Percentiles rank a stretch among this genome's conserved stretches.
Evolutionary conservation across 2,113 vertebrate genomes (phyloP).

Genomic region (Murina feae): DNA sequence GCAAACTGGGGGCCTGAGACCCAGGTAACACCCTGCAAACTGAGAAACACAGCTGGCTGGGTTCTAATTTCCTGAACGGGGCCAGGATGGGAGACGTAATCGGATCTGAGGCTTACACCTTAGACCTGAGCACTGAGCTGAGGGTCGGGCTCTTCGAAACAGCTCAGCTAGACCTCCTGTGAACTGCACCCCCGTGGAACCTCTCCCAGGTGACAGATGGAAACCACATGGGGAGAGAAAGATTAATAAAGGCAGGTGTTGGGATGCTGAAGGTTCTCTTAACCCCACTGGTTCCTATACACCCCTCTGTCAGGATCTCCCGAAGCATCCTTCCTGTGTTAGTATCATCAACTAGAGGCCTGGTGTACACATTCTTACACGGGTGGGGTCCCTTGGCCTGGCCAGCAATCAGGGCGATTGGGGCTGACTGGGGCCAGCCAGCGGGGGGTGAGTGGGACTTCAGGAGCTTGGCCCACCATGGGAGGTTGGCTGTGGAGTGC

Average conservation of each 20-base stretch:
- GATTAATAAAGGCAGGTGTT: constrained; percentile 72
- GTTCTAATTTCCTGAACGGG: constrained; percentile 75
- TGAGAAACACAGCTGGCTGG: constrained; percentile 17
- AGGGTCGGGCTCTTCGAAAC: constrained; percentile 76
- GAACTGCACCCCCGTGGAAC: constrained; percentile 62
- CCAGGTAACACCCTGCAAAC: constrained; percentile 39
- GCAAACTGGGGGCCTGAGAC: neutral
- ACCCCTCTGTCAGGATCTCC: constrained; percentile 21
- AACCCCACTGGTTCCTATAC: neutral
- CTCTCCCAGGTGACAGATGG: constrained; percentile 71
- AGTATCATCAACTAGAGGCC: too few relatives aligned
- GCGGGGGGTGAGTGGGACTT: fast-evolving
- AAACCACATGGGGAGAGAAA: constrained; percentile 77
- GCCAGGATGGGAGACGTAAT: constrained; percentile 69
- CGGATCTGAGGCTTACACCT: constrained; percentile 72
- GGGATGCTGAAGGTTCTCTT: constrained; percentile 55
- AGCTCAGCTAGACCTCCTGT: constrained; percentile 76
- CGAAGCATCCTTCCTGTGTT: neutral
- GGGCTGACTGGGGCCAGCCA: too few relatives aligned
- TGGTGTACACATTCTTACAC: too few relatives aligned
- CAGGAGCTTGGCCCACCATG: too few relatives aligned
- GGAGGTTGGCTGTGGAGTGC: too few relatives aligned
- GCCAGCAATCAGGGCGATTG: too few relatives aligned
- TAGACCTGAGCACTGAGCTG: constrained; percentile 52
- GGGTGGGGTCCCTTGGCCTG: too few relatives aligned